Base-by-base conservation (phyloP, 2,888 invertebrate genomes). In the Artemia sp. region DNA sequence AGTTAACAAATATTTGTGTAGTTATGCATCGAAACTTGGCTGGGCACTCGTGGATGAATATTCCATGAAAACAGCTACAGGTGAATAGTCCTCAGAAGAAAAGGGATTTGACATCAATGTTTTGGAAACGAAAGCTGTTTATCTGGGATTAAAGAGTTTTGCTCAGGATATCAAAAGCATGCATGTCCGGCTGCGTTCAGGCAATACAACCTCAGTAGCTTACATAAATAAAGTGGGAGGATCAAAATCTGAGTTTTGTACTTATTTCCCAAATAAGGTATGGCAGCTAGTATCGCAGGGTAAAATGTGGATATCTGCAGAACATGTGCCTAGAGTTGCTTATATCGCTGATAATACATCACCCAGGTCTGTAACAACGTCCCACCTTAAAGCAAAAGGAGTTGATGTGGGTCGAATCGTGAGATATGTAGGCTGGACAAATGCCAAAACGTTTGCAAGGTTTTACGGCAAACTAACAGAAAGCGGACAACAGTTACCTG, bases 201-300 rank as follows among this genome's bases (percentile, higher is more conserved):
- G n/a, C 53, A 53, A 53, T 53, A 53, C 53, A 12, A 19, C 19
- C 19, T 19, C 19, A 53, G n/a, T n/a, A n/a, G n/a, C n/a, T n/a
- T n/a, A n/a, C n/a, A n/a, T n/a, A n/a, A n/a, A n/a, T n/a, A n/a
- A n/a, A 53, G n/a, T 53, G 53, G 53, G 53, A 53, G 53, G 53
- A 11, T 53, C 53, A 53, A 53, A 53, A 53, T 53, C 53, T 11
- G 53, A 53, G n/a, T 11, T 53, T 11, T 53, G 53, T 53, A n/a
- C 11, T n/a, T 53, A 53, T 53, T 53, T 53, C 11, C 11, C 53
- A n/a, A 53, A 53, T 53, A 53, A 53, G n/a, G n/a, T 53, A 11
- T 53, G 53, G 53, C 53, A 53, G n/a, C 53, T 53, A 53, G 53
- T 53, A n/a, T 53, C n/a, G 53, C 53, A n/a, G n/a, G 53, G n/a